A percentile compares a stretch with the other conserved stretches of the same genome.
Evolutionary conservation across 2,797 vertebrate genomes (phyloP).

Genomic region (Phoxinus dragarum): DNA sequence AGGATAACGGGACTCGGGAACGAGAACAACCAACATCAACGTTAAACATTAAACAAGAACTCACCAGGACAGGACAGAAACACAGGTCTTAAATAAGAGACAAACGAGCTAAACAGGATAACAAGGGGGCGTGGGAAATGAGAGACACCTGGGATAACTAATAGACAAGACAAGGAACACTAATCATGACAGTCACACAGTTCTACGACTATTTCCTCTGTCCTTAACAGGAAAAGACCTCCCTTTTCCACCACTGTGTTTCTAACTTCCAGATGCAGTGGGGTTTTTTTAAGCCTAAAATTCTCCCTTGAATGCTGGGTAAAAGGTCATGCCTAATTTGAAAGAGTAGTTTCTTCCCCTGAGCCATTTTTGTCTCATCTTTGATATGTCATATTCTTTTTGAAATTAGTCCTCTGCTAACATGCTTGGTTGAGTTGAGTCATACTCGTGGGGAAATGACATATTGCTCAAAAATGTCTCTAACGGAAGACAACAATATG

Average conservation of each 20-base stretch:
- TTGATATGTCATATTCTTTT: conserved; percentile 50
- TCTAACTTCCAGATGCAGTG: conserved; percentile 53
- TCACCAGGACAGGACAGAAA: too few species aligned
- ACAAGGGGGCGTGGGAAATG: too few species aligned
- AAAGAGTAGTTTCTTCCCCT: conserved; percentile 52
- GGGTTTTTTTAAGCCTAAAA: conserved; percentile 46
- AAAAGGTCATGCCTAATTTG: conserved; percentile 48
- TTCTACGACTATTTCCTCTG: conserved; percentile 50
- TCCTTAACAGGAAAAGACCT: conserved; percentile 57
- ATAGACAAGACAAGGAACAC: too few species aligned
- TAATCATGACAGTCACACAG: too few species aligned
- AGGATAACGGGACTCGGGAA: too few species aligned
- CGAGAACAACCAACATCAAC: too few species aligned
- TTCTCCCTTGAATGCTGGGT: conserved; percentile 37
- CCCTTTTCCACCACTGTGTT: conserved; percentile 53
- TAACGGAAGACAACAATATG: conserved; percentile 41
- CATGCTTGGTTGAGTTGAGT: conserved; percentile 54
- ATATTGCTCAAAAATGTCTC: conserved; percentile 54
- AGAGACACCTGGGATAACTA: too few species aligned
- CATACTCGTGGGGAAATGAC: conserved; percentile 60
- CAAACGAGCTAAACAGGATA: too few species aligned
- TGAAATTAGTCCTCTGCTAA: conserved; percentile 50
- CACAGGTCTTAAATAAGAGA: too few species aligned
- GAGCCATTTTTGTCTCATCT: conserved; percentile 44
- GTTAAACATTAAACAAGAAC: too few species aligned